These are phyloP conservation scores for Phrynosoma blainvillii DNA, from an alignment of 2,113 vertebrate genomes.

Conservation along the genomic window DNA sequence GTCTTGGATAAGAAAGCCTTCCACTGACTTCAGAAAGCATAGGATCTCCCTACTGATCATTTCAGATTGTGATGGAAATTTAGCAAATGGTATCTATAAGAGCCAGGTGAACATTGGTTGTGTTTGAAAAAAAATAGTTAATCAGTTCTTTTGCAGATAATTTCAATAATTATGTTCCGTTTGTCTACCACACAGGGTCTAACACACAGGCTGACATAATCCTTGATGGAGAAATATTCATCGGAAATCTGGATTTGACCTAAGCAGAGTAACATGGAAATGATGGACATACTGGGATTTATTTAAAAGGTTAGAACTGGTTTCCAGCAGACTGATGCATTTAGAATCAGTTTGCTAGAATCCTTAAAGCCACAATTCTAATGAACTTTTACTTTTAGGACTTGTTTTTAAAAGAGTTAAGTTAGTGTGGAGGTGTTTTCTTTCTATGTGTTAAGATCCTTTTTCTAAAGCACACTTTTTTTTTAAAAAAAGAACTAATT, in stretches of 20 bases:
- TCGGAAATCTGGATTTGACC: neutral
- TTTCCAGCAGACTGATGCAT: neutral
- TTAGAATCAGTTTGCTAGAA: neutral
- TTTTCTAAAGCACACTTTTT: constrained; percentile 39
- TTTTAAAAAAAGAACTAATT: constrained; percentile 51
- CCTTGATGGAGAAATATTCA: neutral
- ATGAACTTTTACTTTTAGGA: constrained; percentile 33
- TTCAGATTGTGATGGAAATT: neutral
- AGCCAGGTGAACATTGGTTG: neutral
- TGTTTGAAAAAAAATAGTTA: neutral
- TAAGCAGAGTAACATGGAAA: neutral
- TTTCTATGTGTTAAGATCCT: constrained; percentile 45
- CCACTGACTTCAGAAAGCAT: accelerated
- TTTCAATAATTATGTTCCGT: neutral
- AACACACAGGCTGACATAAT: neutral
- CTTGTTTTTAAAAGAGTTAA: constrained; percentile 39
- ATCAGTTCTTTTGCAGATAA: neutral
- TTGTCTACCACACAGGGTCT: neutral
- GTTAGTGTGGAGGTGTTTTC: neutral
- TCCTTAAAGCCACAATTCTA: constrained; percentile 20
- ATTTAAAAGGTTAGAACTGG: neutral
- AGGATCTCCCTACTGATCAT: accelerated
- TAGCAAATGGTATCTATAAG: neutral
- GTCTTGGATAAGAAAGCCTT: accelerated
- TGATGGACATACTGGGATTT: neutral